phyloP scores from a whole-genome alignment of 1,140 invertebrate species.

The Drosophila teissieri region DNA sequence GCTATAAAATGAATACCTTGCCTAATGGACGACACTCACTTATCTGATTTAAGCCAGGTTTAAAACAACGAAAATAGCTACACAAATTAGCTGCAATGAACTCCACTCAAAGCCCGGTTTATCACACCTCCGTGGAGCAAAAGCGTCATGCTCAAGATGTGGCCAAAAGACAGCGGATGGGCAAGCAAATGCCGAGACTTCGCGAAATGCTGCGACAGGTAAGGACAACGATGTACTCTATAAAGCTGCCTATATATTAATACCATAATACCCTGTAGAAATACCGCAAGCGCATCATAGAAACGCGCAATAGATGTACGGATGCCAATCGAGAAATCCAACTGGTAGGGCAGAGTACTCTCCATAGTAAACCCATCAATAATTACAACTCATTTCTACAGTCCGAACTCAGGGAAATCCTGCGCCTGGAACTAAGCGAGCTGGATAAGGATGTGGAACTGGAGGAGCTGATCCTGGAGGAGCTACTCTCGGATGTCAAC shows the following conservation, averaged over 20 bases:
- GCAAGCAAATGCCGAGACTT: slow-evolving; percentile 64
- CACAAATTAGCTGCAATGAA: slow-evolving; percentile 37
- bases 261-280: slow-evolving; percentile 34
- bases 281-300: slow-evolving; percentile 60
- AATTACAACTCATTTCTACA: background rate
- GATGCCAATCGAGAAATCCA: slow-evolving; percentile 56
- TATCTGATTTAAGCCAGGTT: too few species aligned
- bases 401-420: slow-evolving; percentile 55
- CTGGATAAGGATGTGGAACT: slow-evolving; percentile 67
- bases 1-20: too few species aligned
- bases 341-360: slow-evolving; percentile 31
- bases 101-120: slow-evolving; percentile 52
- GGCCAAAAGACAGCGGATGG: slow-evolving; percentile 59
- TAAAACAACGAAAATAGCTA: background rate
- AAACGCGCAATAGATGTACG: slow-evolving; percentile 41
- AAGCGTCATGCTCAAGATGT: slow-evolving; percentile 71
- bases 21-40: background rate
- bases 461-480: slow-evolving; percentile 66
- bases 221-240: background rate
- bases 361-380: background rate
- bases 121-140: slow-evolving; percentile 69
- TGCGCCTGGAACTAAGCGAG: slow-evolving; percentile 66
- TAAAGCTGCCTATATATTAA: background rate
- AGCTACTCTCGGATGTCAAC: slow-evolving; percentile 65
- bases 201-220: slow-evolving; percentile 72